A percentile compares a stretch with the other conserved stretches of the same genome.
Conservation (phyloP, 2,888 invertebrate species). For the Augiades crinisus region DNA sequence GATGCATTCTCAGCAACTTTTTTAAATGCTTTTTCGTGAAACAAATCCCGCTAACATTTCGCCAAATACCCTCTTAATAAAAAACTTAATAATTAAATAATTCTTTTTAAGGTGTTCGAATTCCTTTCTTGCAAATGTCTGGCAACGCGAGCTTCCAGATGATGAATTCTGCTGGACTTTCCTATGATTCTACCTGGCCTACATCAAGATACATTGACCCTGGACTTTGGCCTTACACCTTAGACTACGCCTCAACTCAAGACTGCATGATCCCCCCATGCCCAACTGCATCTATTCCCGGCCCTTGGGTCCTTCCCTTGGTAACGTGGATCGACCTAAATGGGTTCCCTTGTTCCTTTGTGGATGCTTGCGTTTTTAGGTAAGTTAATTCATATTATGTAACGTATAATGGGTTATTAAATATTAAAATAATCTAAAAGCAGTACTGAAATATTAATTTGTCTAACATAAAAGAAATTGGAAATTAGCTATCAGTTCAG, state of each 20-base stretch:
- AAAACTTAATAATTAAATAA: background rate
- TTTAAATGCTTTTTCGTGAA: no score
- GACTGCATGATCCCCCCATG: conserved; percentile 81
- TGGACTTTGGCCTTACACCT: conserved; percentile 85
- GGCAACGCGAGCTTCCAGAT: conserved; percentile 82
- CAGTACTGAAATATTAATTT: no score
- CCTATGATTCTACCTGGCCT: conserved; percentile 84
- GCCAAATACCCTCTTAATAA: no score
- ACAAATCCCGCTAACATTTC: no score
- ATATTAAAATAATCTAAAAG: no score
- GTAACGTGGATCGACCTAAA: conserved; percentile 73
- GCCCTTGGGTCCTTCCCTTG: conserved; percentile 86
- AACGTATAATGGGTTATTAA: no score
- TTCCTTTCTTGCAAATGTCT: conserved; percentile 79
- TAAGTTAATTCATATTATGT: conserved; percentile 60
- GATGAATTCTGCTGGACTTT: conserved; percentile 68
- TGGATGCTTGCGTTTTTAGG: conserved; percentile 76
- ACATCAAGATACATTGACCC: conserved; percentile 59
- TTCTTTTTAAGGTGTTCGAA: conserved; percentile 61
- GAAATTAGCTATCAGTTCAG: no score
- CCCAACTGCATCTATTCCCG: conserved; percentile 79
- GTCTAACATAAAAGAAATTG: no score
- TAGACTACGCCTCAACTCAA: conserved; percentile 81
- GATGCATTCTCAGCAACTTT: no score
- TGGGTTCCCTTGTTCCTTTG: conserved; percentile 78